Evolutionary conservation across 1,140 invertebrate species (phyloP), one percentile per base, ranked within the genome.

Genomic region (Pseudomyrmex flavicornis): DNA sequence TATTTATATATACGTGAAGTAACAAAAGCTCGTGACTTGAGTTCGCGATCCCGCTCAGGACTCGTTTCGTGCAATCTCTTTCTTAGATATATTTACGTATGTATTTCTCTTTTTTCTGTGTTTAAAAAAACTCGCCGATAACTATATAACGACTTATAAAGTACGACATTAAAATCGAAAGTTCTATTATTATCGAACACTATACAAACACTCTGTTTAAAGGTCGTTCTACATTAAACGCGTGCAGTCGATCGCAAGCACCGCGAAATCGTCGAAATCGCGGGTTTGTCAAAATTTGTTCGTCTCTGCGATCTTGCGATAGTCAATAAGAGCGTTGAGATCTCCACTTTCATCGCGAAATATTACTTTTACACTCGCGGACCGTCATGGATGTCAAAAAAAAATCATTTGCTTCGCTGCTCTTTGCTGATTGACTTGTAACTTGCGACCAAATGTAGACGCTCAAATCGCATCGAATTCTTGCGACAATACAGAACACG

Each of bases 181-280:
- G 44, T 7, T 35, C 35, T 69, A 58, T 70, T 66, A 66, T 66
- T 70, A 79, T 79, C 65, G 76, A 79, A 79, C 76, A 79, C 75
- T 79, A 79, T 79, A 52, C 65, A 79, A 35, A 35, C 35, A 35
- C 35, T 35, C 26, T 35, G 35, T 35, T 35, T 7, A 35, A 35
- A 35, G 5, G 5, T 35, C 35, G 35, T 35, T 35, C 35, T 5
- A 35, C 35, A 35, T 35, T 7, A 7, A 35, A 35, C 35, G 35
- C 35, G 35, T 5, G 35, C 35, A 35, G 35, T 35, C 35, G 35
- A 35, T 35, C 35, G 35, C 35, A 35, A 5, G 35, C 22, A 26
- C 22, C 4, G 35, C 35, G 35, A n/a, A n/a, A 35, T 35, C 35
- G 35, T 35, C 35, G 35, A 35, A 35, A 35, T 35, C 35, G n/a